These are phyloP conservation scores for Holothuria glaberrima DNA, from an alignment of 35 echinoderm and acorn worm species.

Conservation along the genomic window DNA sequence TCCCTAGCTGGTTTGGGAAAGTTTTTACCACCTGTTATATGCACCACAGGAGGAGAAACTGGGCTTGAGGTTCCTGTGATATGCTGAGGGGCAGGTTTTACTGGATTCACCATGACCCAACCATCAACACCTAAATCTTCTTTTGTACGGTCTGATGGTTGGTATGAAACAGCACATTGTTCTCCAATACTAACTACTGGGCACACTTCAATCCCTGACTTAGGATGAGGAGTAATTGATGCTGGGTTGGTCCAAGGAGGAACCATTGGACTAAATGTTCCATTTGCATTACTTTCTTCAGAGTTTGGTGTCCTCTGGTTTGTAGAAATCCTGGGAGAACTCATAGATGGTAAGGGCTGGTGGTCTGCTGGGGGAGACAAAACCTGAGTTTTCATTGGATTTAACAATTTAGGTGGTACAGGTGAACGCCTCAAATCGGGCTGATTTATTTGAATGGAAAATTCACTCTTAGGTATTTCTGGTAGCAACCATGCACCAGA, in stretches of 20 bases:
- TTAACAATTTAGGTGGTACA: neutral
- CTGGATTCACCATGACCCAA: neutral
- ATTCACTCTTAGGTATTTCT: neutral
- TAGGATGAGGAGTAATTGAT: neutral
- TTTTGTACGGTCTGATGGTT: neutral
- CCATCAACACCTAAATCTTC: neutral
- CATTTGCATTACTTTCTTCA: neutral
- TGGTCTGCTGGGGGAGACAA: neutral
- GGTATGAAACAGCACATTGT: neutral
- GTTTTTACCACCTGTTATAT: neutral
- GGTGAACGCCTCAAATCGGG: neutral
- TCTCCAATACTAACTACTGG: neutral
- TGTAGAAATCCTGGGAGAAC: neutral
- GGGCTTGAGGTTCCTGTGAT: conserved; percentile 24
- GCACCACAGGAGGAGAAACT: conserved; percentile 11
- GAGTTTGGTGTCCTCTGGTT: neutral
- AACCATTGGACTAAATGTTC: neutral
- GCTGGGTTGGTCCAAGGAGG: neutral
- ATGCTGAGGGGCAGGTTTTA: neutral
- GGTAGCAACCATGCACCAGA: conserved; percentile 23
- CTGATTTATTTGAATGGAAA: neutral
- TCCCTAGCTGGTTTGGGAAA: neutral
- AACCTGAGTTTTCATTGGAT: conserved; percentile 5
- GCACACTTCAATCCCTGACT: neutral
- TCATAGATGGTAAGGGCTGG: too few relatives aligned